Evolutionary conservation across 2,113 vertebrate genomes (phyloP).

Genomic region (Poecile atricapillus): DNA sequence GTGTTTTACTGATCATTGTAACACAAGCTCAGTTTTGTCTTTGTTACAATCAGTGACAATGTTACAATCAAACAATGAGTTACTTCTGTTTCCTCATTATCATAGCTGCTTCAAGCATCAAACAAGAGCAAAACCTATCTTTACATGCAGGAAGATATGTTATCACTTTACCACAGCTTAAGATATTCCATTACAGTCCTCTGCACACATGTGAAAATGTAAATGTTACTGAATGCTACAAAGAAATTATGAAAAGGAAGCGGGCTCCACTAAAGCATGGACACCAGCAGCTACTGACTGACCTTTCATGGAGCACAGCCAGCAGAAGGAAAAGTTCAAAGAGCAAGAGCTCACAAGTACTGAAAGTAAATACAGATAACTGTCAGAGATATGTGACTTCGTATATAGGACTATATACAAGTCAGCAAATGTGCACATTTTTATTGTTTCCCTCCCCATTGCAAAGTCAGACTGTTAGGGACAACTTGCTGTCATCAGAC

Average conservation of each 20-base stretch:
- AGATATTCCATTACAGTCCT: not conserved
- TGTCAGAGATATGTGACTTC: not conserved
- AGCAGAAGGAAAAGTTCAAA: not conserved
- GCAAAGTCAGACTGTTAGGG: not conserved
- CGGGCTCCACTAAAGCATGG: not conserved
- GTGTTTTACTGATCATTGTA: not conserved
- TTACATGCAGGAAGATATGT: accelerated
- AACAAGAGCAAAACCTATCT: not conserved
- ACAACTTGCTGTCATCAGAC: not conserved
- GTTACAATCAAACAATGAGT: not conserved
- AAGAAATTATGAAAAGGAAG: not conserved
- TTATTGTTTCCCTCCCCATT: not conserved
- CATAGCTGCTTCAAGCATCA: not conserved
- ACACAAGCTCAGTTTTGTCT: not conserved
- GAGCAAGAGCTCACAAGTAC: not conserved
- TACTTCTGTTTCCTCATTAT: not conserved
- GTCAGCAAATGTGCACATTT: not conserved
- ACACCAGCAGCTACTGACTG: not conserved
- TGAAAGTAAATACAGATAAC: not conserved
- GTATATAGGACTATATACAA: accelerated
- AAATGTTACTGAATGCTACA: not conserved
- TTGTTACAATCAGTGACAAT: not conserved
- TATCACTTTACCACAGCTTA: not conserved
- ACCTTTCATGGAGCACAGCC: not conserved
- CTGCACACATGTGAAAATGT: not conserved